Conservation (phyloP, 2,113 vertebrate species). For the Morone chrysops region DNA sequence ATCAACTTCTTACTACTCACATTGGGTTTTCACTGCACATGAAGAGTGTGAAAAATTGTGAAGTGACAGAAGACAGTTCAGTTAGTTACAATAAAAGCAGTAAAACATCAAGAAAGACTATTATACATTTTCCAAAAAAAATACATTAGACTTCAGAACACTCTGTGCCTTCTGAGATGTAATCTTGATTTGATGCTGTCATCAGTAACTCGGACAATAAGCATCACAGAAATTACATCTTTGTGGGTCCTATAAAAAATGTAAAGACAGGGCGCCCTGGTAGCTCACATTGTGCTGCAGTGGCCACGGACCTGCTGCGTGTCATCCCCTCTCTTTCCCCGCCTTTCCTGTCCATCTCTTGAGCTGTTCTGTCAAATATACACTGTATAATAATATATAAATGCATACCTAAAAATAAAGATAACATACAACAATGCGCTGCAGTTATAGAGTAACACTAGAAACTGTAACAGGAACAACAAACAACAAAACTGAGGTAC, state of each 20-base stretch:
- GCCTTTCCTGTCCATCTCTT: too few relatives aligned
- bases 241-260: neutral
- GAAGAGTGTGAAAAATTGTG: neutral
- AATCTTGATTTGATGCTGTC: neutral
- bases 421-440: neutral
- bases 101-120: neutral
- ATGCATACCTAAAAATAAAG: too few relatives aligned
- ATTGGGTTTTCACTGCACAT: neutral
- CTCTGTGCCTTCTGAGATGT: neutral
- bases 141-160: too few relatives aligned
- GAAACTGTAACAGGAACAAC: neutral
- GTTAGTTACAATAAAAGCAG: neutral
- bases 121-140: too few relatives aligned
- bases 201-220: neutral
- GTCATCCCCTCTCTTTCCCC: too few relatives aligned
- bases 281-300: too few relatives aligned
- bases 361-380: too few relatives aligned
- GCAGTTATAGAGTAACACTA: neutral
- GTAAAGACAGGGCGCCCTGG: neutral
- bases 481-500: neutral
- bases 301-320: too few relatives aligned
- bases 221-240: neutral
- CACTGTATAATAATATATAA: too few relatives aligned
- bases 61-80: neutral
- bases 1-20: too few relatives aligned